These are phyloP conservation scores for Tetropium fuscum DNA, from an alignment of 2,888 invertebrate genomes.

Conservation along the genomic window DNA sequence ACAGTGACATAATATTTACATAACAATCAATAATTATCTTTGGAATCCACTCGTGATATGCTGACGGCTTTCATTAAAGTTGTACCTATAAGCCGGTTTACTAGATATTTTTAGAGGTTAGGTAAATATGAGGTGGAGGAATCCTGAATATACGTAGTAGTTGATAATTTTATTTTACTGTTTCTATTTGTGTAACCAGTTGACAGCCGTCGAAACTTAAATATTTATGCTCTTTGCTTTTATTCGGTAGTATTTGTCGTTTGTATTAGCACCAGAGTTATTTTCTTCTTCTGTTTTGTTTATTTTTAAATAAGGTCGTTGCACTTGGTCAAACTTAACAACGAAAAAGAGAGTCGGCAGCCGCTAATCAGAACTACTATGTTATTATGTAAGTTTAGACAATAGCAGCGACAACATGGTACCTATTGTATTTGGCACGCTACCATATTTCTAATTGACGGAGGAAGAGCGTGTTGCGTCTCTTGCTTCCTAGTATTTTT, in stretches of 20 bases:
- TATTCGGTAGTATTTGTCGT: slow-evolving; percentile 9
- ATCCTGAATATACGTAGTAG: slow-evolving; percentile 13
- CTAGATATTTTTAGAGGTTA: slow-evolving; percentile 3
- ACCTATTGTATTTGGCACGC: too few species aligned
- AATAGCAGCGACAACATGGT: too few species aligned
- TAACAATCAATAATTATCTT: slow-evolving; percentile 11
- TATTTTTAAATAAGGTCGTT: slow-evolving; percentile 10
- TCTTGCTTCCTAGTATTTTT: too few species aligned
- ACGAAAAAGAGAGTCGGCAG: background rate
- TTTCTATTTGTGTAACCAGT: slow-evolving; percentile 3
- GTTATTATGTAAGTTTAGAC: too few species aligned
- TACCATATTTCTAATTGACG: too few species aligned
- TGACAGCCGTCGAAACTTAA: slow-evolving; percentile 8
- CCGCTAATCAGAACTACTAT: too few species aligned
- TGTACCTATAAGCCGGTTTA: background rate
- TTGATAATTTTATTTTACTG: slow-evolving; percentile 9
- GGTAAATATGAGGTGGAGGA: background rate
- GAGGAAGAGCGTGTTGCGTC: too few species aligned
- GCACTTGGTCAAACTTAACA: slow-evolving; percentile 10
- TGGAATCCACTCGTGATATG: slow-evolving; percentile 9
- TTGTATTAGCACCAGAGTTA: background rate
- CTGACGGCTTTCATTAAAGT: background rate
- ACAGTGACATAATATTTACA: slow-evolving; percentile 13
- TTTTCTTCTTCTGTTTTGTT: slow-evolving; percentile 11
- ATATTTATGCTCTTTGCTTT: slow-evolving; percentile 10